Percentiles rank a stretch among this genome's conserved stretches.
These are phyloP conservation scores for Propsilocerus akamusi DNA, from an alignment of 1,140 invertebrate species.

Conservation along the genomic window DNA sequence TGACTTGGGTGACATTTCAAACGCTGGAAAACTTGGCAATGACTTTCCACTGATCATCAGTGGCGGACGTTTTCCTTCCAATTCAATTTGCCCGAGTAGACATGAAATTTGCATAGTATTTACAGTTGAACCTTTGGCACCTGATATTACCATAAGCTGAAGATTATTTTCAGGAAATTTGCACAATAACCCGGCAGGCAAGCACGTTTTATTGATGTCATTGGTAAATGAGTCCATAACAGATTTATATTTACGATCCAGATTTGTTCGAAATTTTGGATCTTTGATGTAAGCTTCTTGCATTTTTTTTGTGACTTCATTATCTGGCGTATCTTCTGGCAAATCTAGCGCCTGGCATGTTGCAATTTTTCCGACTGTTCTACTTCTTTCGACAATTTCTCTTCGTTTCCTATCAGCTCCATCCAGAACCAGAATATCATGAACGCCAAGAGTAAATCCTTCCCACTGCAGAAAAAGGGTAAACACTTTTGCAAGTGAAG, in stretches of 20 bases:
- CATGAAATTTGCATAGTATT: slow-evolving; percentile 98
- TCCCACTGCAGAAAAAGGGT: slow-evolving; percentile 74
- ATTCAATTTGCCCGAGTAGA: slow-evolving; percentile 90
- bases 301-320: slow-evolving; percentile 42
- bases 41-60: slow-evolving; percentile 85
- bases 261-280: slow-evolving; percentile 52
- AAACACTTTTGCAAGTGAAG: slow-evolving; percentile 81
- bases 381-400: slow-evolving; percentile 46
- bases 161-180: slow-evolving; percentile 91
- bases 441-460: slow-evolving; percentile 88
- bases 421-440: slow-evolving; percentile 73
- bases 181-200: slow-evolving; percentile 63
- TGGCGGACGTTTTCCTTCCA: slow-evolving; percentile 93
- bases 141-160: slow-evolving; percentile 94
- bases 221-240: slow-evolving; percentile 71
- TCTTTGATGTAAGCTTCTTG: slow-evolving; percentile 53
- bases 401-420: slow-evolving; percentile 52
- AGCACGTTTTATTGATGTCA: slow-evolving; percentile 67
- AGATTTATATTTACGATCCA: slow-evolving; percentile 74
- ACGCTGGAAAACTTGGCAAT: slow-evolving; percentile 81
- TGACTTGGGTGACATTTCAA: slow-evolving; percentile 77
- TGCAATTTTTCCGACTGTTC: slow-evolving; percentile 27
- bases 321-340: slow-evolving; percentile 30
- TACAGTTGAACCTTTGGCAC: slow-evolving; percentile 92
- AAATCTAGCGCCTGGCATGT: slow-evolving; percentile 39